Evolutionary conservation across 2,888 invertebrate species (phyloP).

Genomic region (Caradrina clavipalpis): DNA sequence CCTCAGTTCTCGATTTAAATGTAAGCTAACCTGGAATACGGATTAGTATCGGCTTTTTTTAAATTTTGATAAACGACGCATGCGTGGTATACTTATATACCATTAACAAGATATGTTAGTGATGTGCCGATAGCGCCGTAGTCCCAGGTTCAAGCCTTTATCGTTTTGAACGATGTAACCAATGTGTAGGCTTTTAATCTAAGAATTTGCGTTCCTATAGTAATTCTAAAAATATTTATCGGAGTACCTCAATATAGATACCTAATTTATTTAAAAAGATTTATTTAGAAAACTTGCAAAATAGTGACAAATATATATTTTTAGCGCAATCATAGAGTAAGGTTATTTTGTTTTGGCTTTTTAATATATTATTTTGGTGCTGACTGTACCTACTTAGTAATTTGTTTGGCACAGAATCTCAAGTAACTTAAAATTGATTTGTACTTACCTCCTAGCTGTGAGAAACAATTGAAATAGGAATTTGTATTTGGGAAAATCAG

Average conservation of each 20-base stretch:
- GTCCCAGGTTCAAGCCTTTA: constrained; percentile 40
- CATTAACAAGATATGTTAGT: constrained; percentile 39
- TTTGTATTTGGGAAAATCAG: neutral
- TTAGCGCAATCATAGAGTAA: constrained; percentile 30
- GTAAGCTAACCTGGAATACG: constrained; percentile 38
- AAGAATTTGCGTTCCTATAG: constrained; percentile 85
- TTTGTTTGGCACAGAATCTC: constrained; percentile 40
- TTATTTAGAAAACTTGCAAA: constrained; percentile 23
- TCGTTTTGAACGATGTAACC: constrained; percentile 50
- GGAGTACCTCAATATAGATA: constrained; percentile 72
- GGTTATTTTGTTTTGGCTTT: constrained; percentile 22
- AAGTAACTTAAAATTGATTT: constrained; percentile 24
- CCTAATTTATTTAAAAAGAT: constrained; percentile 29
- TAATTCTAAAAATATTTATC: constrained; percentile 73
- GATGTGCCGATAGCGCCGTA: constrained; percentile 28
- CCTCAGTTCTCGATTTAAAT: constrained; percentile 54
- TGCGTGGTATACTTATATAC: constrained; percentile 32
- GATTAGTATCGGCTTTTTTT: constrained; percentile 45
- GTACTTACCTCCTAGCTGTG: constrained; percentile 20
- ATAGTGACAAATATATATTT: constrained; percentile 34
- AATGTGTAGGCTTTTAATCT: constrained; percentile 57
- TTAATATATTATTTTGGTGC: constrained; percentile 26
- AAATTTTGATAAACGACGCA: constrained; percentile 40
- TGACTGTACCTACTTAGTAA: constrained; percentile 48
- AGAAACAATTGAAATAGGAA: constrained; percentile 1